phyloP scores from a whole-genome alignment of 92 coral and sea anemone genomes.

The Meandrina meandrites region DNA sequence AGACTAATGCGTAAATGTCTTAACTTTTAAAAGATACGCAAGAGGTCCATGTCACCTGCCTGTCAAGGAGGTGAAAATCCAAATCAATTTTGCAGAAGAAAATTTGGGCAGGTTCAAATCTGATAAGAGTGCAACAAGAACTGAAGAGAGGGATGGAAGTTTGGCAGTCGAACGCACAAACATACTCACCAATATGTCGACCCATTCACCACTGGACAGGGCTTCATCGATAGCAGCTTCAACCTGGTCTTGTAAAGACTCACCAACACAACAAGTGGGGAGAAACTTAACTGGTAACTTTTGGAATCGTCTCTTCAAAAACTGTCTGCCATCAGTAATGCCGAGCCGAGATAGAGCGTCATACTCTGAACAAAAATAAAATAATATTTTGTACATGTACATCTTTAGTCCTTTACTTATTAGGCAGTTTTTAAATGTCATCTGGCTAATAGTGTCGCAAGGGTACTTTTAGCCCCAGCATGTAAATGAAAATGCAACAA shows the following conservation, averaged over 20 bases:
- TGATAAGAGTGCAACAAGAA: no score
- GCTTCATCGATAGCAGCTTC: slow-evolving; percentile 93
- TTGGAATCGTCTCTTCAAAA: slow-evolving; percentile 84
- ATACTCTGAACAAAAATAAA: slow-evolving; percentile 61
- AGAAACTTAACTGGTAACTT: slow-evolving; percentile 63
- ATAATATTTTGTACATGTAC: background rate
- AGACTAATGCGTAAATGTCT: no score
- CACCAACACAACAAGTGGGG: slow-evolving; percentile 95
- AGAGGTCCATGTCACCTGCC: background rate
- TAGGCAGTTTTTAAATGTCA: no score
- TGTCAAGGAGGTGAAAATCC: background rate
- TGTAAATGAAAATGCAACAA: no score
- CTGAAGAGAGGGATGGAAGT: no score
- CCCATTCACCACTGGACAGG: slow-evolving; percentile 82
- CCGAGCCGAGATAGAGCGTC: slow-evolving; percentile 92
- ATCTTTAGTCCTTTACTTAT: background rate
- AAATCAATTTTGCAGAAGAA: no score
- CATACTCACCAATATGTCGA: slow-evolving; percentile 80
- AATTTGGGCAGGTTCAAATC: background rate
- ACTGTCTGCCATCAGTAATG: slow-evolving; percentile 89
- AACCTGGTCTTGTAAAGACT: slow-evolving; percentile 73
- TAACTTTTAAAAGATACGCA: no score
- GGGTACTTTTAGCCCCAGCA: no score
- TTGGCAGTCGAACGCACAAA: background rate
- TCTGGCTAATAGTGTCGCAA: no score